Percentiles rank a stretch among this genome's conserved stretches.
Evolutionary conservation across 2,797 vertebrate species (phyloP).

Genomic region (Syngnathus acus): DNA sequence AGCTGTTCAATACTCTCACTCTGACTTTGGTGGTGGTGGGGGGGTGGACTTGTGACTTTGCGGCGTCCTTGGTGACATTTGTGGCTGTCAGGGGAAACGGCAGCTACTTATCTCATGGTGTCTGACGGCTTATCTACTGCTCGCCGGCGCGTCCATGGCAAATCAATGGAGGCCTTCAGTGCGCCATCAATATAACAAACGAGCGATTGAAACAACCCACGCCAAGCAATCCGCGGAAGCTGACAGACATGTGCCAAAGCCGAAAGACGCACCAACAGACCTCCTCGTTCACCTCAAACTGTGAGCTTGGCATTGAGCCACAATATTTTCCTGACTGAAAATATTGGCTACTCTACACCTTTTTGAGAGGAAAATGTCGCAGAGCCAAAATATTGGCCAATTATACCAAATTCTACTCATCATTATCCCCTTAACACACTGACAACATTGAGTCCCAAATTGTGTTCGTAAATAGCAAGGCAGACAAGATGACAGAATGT

Average conservation of each 20-base stretch:
- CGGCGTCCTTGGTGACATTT: slow-evolving; percentile 41
- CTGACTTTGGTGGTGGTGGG: slow-evolving; percentile 42
- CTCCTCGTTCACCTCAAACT: not conserved
- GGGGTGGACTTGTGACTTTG: slow-evolving; percentile 59
- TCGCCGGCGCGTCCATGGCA: slow-evolving; percentile 62
- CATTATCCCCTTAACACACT: not conserved
- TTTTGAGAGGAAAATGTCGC: not conserved
- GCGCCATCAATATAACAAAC: slow-evolving; percentile 59
- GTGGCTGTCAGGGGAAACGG: slow-evolving; percentile 46
- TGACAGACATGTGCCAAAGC: slow-evolving; percentile 6
- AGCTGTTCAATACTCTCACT: slow-evolving; percentile 4
- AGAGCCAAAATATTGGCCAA: no score
- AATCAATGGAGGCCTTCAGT: slow-evolving; percentile 66
- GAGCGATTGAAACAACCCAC: slow-evolving; percentile 50
- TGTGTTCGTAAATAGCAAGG: no score
- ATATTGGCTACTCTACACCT: not conserved
- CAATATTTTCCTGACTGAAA: not conserved
- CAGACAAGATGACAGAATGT: not conserved
- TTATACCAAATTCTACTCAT: not conserved
- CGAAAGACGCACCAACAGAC: not conserved
- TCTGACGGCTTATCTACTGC: slow-evolving; percentile 63
- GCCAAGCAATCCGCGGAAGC: slow-evolving; percentile 25
- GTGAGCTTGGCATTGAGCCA: not conserved
- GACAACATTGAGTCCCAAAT: not conserved
- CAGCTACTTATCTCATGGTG: slow-evolving; percentile 57